Base-by-base conservation (phyloP, 2,797 vertebrate species). In the Channallabes apus region DNA sequence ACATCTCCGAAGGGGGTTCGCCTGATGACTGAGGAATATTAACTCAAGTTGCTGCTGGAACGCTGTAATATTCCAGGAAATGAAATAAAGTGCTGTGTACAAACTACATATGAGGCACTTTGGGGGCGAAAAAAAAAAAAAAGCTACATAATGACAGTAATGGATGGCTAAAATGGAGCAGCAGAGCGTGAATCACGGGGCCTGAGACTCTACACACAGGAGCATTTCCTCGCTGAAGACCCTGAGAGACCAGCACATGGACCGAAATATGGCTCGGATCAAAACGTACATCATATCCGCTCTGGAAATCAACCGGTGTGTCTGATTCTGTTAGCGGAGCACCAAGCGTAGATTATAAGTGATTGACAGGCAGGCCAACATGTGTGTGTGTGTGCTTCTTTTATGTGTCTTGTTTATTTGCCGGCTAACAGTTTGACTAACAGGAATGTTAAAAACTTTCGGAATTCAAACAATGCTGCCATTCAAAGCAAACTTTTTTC, bases 181-280 rank as follows among this genome's bases (percentile, higher is more conserved):
- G 35, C 32, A 82, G 38, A n/a, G 24, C 79, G 67, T 87, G 86
- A 87, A 87, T 82, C 83, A 87, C 65, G n/a, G 69, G 35, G 46
- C 29, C 41, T 41, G 68, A 71, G 73, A 81, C 79, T 72, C 62
- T 32, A 56, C 54, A 71, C 67, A 85, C 85, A 90, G 86, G 79
- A 89, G 87, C 51, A 86, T 67, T 32, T 83, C 84, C 73, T 84
- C 76, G 85, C 72, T 59, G 46, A 41, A 58, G 58, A n/a, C n/a
- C 22, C 58, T n/a, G 32, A 79, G 24, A 51, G 15, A 51, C 4
- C 59, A 64, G 5, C 8, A 51, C 1, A 2, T 4, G 29, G 5
- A 24, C 24, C 51, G 38, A 65, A 80, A 80, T 65, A 65, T 12
- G 3, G 24, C 6, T 29, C 12, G 61, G 14, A n/a, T 46, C 3